Base-by-base conservation (phyloP, 1,140 invertebrate genomes). In the Gryon sp. region DNA sequence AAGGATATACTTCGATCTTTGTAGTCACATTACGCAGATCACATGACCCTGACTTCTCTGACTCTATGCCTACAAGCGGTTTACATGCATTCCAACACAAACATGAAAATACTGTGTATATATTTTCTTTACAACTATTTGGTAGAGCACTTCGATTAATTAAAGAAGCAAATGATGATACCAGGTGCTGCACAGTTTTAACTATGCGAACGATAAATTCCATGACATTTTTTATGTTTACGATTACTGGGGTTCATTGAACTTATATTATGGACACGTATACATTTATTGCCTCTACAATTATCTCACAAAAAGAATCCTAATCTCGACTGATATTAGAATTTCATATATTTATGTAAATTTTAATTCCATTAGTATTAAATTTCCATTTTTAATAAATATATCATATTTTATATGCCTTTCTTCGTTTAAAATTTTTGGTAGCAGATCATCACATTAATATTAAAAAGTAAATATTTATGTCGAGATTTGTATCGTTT, bases 11-110 rank as follows among this genome's bases (percentile, higher is more conserved):
- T 41, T 40, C 11, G 22, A 65, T 68, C 41, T 68, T 6, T 76
- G 79, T 82, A 84, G 83, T 84, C 82, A 85, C 82, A 84, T 86
- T 86, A 86, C 82, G 83, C 83, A 81, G 84, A 85, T 84, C 83
- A 86, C 84, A 84, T 84, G 83, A 84, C 83, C 84, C 82, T 80
- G 76, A 68, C 32, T 68, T 40, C 40, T 22, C 14, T 48, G 24
- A 40, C 52, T 46, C 24, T 45, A 26, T 65, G 41, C 18, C 20
- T 38, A 50, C 26, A 52, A n/a, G 20, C 20, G 15, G 7, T 32
- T 22, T 40, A 30, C n/a, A 41, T 28, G 36, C 14, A 24, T 22
- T 40, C 15, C 7, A 16, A 22, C 38, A 16, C 24, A 41, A 8
- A 7, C n/a, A 52, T 26, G n/a, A 8, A 41, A 50, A 52, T 20